Evolutionary conservation across 2,797 vertebrate genomes (phyloP), one percentile per base, ranked within the genome.

Genomic region (Gallinago nigripennis): DNA sequence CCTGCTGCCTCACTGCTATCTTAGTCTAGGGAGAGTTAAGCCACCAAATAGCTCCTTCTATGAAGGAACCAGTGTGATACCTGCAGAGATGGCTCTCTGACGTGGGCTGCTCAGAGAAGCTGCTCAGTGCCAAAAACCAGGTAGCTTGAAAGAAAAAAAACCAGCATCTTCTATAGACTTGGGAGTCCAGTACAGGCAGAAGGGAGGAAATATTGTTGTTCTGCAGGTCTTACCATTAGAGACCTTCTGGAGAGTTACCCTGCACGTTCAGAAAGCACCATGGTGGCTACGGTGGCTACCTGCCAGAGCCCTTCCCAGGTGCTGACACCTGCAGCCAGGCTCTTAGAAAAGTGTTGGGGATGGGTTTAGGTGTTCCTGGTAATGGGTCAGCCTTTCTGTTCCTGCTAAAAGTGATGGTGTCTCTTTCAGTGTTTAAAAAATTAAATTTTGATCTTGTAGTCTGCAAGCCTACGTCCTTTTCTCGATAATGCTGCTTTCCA

Each of bases 61-160:
- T 54, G 91, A 84, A 83, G 46, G 50, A 79, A 33, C 24, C 12
- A 7, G 1, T 28, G 23, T 43, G 28, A 19, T n/a, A 2, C n/a
- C 12, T 54, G 33, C 82, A 71, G 95, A 85, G 87, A 39, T 77
- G 8, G 76, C 53, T 86, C 91, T 93, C 57, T 95, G 77, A 23
- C 17, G 2, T 13, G 66, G 88, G 61, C 88, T 51, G 15, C 17
- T 54, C 37, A 43, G 71, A 54, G 72, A 28, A 73, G 31, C 45
- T 51, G 46, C 20, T 64, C 19, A 2, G 2, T 58, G 48, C 21
- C 20, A 45, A 61, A 51, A 71, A 5, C 18, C n/a, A 43, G 9
- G 23, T 10, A 54, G 53, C 51, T 73, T 78, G 11, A 43, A 65
- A 73, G 9, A 12, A 43, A 16, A 16, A 58, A 54, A 16, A 2